Evolutionary conservation across 2,888 invertebrate genomes (phyloP).

Genomic region (Pimpla rufipes): DNA sequence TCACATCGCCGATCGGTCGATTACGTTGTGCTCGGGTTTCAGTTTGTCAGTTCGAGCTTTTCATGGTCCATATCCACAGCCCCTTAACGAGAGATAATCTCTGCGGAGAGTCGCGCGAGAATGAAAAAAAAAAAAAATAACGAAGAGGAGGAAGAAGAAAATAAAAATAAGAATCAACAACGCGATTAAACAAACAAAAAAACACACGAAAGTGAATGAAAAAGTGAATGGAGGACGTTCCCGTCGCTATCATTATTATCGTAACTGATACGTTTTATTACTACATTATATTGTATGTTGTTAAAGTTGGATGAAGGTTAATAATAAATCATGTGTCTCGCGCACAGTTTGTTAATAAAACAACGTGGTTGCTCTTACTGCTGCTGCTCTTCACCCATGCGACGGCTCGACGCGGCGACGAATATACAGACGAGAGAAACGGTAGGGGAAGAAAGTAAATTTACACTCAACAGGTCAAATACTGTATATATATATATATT

Average conservation of each 20-base stretch:
- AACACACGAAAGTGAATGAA: constrained; percentile 70
- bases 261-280: constrained; percentile 82
- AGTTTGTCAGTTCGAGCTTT: constrained; percentile 29
- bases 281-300: constrained; percentile 85
- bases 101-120: constrained; percentile 30
- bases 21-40: neutral
- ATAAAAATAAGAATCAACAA: neutral
- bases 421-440: neutral
- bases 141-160: too few relatives aligned
- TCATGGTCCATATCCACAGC: constrained; percentile 24
- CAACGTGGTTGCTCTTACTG: constrained; percentile 3
- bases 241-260: constrained; percentile 82
- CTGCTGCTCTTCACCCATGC: constrained; percentile 14
- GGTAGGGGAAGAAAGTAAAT: constrained; percentile 4
- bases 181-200: constrained; percentile 32
- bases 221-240: constrained; percentile 71
- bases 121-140: constrained; percentile 14
- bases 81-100: constrained; percentile 9
- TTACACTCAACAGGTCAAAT: neutral
- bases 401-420: neutral
- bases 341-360: constrained; percentile 82
- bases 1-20: constrained; percentile 12
- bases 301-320: constrained; percentile 85
- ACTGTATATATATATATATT: constrained; percentile 18
- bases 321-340: constrained; percentile 81